Conservation (phyloP, 2,888 invertebrate genomes). For the Galerucella pusilla region DNA sequence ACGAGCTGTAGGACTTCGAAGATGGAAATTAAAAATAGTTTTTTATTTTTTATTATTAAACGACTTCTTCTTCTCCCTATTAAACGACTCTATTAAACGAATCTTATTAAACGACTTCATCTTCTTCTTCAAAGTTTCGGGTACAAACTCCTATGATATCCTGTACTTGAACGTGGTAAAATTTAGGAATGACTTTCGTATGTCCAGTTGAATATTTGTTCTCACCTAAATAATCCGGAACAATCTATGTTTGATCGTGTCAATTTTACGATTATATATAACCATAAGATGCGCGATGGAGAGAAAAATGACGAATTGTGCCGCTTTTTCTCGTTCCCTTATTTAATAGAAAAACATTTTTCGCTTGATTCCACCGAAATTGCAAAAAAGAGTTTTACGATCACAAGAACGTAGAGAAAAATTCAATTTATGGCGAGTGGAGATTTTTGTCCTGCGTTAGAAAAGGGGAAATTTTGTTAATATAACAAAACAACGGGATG, state of each 20-base stretch:
- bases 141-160: too few relatives aligned
- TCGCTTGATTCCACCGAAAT: constrained; percentile 2
- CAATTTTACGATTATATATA: constrained; percentile 9
- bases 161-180: too few relatives aligned
- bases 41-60: too few relatives aligned
- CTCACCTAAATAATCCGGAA: too few relatives aligned
- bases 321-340: background rate
- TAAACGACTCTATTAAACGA: too few relatives aligned
- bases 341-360: constrained; percentile 13
- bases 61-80: too few relatives aligned
- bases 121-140: too few relatives aligned
- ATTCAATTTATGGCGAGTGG: constrained; percentile 17
- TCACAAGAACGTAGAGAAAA: constrained; percentile 13
- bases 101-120: too few relatives aligned
- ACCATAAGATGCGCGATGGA: background rate
- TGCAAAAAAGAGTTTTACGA: constrained; percentile 8
- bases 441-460: background rate
- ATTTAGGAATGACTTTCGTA: too few relatives aligned
- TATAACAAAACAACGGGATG: constrained; percentile 3
- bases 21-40: too few relatives aligned
- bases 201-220: too few relatives aligned
- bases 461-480: background rate
- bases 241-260: background rate
- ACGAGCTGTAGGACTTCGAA: too few relatives aligned
- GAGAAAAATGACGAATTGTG: background rate